Percentiles rank a stretch among this genome's conserved stretches.
phyloP scores from a whole-genome alignment of 2,797 vertebrate species.

The Peromyscus aztecus region DNA sequence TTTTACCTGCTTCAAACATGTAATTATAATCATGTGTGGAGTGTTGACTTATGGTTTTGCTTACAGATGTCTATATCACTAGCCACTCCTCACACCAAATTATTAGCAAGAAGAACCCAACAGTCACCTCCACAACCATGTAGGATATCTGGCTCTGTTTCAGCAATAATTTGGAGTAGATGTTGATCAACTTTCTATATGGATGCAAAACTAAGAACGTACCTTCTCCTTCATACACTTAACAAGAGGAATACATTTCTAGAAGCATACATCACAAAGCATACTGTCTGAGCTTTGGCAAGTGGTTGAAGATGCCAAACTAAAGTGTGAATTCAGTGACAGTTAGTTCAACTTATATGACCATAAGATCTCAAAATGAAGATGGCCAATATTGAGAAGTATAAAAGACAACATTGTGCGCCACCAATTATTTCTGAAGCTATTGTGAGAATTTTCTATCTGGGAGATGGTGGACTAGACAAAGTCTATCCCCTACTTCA shows the following conservation, averaged over 20 bases:
- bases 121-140: background rate
- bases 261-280: background rate
- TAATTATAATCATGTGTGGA: background rate
- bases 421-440: background rate
- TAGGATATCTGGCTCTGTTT: background rate
- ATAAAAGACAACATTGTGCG: background rate
- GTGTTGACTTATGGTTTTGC: background rate
- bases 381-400: background rate
- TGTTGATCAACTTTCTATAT: background rate
- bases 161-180: background rate
- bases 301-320: background rate
- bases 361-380: background rate
- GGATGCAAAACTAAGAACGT: background rate
- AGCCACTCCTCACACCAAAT: background rate
- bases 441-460: background rate
- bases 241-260: background rate
- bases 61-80: background rate
- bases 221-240: background rate
- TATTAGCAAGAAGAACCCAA: background rate
- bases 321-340: background rate
- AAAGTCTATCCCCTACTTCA: background rate
- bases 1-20: background rate
- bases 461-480: no score
- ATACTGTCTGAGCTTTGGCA: background rate
- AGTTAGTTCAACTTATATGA: background rate